phyloP scores from a whole-genome alignment of 2,797 vertebrate genomes.

The Chloroceryle inda region DNA sequence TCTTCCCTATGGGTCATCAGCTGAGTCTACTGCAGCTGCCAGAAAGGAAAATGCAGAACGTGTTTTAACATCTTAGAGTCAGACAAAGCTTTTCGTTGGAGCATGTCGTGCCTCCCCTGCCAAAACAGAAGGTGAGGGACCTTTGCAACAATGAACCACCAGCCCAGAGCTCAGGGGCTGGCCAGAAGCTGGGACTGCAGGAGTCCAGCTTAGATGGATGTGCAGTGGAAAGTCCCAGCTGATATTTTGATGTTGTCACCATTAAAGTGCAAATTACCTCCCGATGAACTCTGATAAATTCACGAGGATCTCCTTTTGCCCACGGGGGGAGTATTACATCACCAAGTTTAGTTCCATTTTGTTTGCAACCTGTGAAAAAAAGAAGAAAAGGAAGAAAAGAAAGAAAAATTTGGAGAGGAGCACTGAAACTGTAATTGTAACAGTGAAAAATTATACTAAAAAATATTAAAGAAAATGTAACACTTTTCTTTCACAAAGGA shows the following conservation, averaged over 20 bases:
- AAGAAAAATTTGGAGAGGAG: not conserved
- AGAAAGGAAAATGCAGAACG: not conserved
- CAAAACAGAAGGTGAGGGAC: not conserved
- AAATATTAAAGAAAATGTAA: no score
- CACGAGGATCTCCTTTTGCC: slow-evolving; percentile 97
- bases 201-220: not conserved
- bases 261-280: slow-evolving; percentile 83
- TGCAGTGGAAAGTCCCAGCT: not conserved
- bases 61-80: not conserved
- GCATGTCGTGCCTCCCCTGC: not conserved
- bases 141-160: not conserved
- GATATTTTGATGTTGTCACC: not conserved
- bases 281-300: slow-evolving; percentile 97
- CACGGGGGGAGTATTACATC: slow-evolving; percentile 95
- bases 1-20: rapidly evolving
- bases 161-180: not conserved
- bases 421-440: not conserved
- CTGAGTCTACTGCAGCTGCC: not conserved
- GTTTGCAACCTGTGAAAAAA: slow-evolving; percentile 88
- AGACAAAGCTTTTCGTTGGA: not conserved
- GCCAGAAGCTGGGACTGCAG: not conserved
- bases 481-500: not conserved
- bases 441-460: not conserved
- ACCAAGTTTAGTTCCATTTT: slow-evolving; percentile 95
- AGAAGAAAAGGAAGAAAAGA: not conserved